phyloP scores from a whole-genome alignment of 2,113 vertebrate species.

The Rissa tridactyla region DNA sequence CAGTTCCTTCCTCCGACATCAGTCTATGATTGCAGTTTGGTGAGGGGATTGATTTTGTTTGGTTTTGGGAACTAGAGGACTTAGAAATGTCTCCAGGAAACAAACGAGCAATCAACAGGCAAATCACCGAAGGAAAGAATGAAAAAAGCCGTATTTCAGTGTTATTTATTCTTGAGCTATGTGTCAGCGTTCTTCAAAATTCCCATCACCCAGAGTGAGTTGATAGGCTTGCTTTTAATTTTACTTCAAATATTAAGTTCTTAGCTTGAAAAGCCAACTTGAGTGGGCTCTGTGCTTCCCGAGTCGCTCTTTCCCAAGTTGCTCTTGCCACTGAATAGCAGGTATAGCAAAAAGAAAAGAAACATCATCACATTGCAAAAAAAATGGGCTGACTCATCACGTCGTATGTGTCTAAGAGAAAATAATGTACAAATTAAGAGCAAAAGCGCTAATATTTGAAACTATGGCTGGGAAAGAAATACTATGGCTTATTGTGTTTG shows the following conservation, averaged over 20 bases:
- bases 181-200: not conserved
- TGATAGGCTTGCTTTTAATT: constrained; percentile 12
- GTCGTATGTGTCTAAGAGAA: not conserved
- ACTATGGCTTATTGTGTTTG: not conserved
- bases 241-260: not conserved
- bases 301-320: not conserved
- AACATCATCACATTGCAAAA: not conserved
- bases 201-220: not conserved
- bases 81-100: not conserved
- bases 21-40: not conserved
- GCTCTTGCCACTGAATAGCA: not conserved
- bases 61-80: not conserved
- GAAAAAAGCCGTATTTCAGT: not conserved
- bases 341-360: not conserved
- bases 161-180: not conserved
- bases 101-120: not conserved
- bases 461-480: not conserved
- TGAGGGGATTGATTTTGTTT: not conserved
- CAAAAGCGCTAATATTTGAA: not conserved
- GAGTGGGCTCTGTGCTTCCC: not conserved
- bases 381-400: not conserved
- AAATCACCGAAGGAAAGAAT: not conserved
- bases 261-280: not conserved
- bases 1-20: not conserved
- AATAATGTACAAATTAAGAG: not conserved